Evolutionary conservation across 2,797 vertebrate genomes (phyloP), one percentile per base, ranked within the genome.

Genomic region (Labroides dimidiatus): DNA sequence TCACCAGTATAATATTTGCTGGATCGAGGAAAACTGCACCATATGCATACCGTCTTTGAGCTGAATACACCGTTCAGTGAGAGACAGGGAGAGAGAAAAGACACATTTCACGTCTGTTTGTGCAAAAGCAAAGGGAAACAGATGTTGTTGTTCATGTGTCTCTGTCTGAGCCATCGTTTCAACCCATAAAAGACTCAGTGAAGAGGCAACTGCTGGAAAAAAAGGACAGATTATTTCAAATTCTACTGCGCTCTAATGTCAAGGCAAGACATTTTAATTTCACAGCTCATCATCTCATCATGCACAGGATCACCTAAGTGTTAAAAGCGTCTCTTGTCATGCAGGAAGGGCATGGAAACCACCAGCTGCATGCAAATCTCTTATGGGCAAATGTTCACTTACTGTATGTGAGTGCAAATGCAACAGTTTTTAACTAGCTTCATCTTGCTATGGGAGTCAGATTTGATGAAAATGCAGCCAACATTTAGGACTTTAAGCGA

Each of bases 401-500:
- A 6, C 27, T 27, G 6, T 27, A 27, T 27, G 27, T 27, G 27
- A 27, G 27, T 27, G 27, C 6, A 27, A 27, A 27, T 6, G 6
- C 27, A 3, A 3, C 3, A n/a, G n/a, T n/a, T n/a, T n/a, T n/a
- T n/a, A n/a, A n/a, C n/a, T 27, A 27, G 24, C 24, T 27, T 27
- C 30, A 8, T 33, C 8, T 33, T 6, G 30, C 30, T 33, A 33
- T 4, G 30, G 30, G 8, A 33, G 30, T 82, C 82, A 24, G 70
- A 69, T 71, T 15, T 13, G n/a, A 49, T 79, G 59, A 48, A 33
- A 70, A 45, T 39, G n/a, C 55, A 69, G 66, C 60, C 49, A 36
- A 61, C 47, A 56, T 78, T 49, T 55, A 71, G 72, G 64, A 39
- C 73, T 87, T 84, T 56, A 86, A 84, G 84, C 84, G 83, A 81